phyloP scores from a whole-genome alignment of 2,888 invertebrate genomes.

The Hermaeophaga mercurialis region DNA sequence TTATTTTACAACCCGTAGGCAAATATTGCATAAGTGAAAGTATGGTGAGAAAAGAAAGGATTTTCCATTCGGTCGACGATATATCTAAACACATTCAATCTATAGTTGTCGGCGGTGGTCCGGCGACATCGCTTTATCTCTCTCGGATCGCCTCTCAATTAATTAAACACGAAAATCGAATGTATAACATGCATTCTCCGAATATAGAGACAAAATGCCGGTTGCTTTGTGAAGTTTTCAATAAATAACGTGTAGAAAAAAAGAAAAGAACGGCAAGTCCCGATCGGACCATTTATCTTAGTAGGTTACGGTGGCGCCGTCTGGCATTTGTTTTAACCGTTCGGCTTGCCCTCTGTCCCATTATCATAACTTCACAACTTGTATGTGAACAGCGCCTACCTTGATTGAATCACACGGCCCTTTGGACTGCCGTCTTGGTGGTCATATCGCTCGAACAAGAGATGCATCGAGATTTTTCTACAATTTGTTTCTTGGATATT shows the following conservation, averaged over 20 bases:
- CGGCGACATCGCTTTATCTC: conserved; percentile 14
- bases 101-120: background rate
- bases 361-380: conserved; percentile 43
- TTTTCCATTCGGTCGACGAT: background rate
- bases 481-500: background rate
- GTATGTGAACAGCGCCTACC: conserved; percentile 37
- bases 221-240: conserved; percentile 35
- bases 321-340: conserved; percentile 48
- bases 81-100: conserved; percentile 3
- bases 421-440: conserved; percentile 27
- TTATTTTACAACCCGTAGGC: too few species aligned
- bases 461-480: conserved; percentile 11
- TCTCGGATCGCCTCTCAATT: conserved; percentile 34
- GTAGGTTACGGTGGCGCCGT: conserved; percentile 47
- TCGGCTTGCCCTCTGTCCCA: conserved; percentile 46
- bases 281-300: conserved; percentile 45
- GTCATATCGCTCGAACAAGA: conserved; percentile 17
- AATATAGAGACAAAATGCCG: conserved; percentile 41
- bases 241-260: conserved; percentile 35
- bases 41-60: conserved; percentile 14
- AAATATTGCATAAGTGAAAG: too few species aligned
- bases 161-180: conserved; percentile 36
- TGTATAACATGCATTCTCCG: conserved; percentile 40
- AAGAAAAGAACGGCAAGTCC: conserved; percentile 30
- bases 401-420: conserved; percentile 32